Evolutionary conservation across 2,888 invertebrate genomes (phyloP), one percentile per base, ranked within the genome.

Genomic region (Noctua pronuba): DNA sequence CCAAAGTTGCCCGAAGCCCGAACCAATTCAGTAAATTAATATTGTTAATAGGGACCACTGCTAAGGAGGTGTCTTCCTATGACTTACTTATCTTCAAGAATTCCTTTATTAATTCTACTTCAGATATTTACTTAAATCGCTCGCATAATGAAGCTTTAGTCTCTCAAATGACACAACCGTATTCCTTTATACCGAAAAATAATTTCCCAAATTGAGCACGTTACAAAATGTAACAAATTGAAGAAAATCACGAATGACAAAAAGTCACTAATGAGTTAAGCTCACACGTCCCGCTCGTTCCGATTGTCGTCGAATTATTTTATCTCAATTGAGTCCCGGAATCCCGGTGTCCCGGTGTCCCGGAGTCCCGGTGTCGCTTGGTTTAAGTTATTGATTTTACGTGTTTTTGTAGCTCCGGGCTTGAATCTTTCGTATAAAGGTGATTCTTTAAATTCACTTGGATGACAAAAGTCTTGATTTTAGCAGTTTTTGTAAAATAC

Each of bases 251-350:
- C 72, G 69, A n/a, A 28, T 69, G 41, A 77, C 68, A 77, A 69
- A 38, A 69, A 31, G 16, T 74, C 46, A 18, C 46, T 83, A 84
- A 85, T 84, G 82, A 82, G 69, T 70, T 31, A 49, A 77, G 66
- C 72, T 82, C 86, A 82, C 82, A 82, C 86, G 75, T 73, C 44
- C 41, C 35, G 44, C 64, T 68, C 75, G 84, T 77, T 71, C 28
- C 31, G 62, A 68, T 74, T 75, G 84, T 79, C 67, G 62, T 68
- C 73, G 82, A 83, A 89, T 89, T 88, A 89, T 86, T 88, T 87
- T 83, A 84, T 86, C 84, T 73, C 74, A 60, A 66, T 73, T 73
- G 75, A 67, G 70, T 80, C 85, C 75, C 66, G 69, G 71, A 49
- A 52, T 68, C 64, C 49, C 55, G 41, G 41, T 49, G 35, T 62